These are phyloP conservation scores for Euspilapteryx auroguttella DNA, from an alignment of 2,888 invertebrate species.

Conservation along the genomic window DNA sequence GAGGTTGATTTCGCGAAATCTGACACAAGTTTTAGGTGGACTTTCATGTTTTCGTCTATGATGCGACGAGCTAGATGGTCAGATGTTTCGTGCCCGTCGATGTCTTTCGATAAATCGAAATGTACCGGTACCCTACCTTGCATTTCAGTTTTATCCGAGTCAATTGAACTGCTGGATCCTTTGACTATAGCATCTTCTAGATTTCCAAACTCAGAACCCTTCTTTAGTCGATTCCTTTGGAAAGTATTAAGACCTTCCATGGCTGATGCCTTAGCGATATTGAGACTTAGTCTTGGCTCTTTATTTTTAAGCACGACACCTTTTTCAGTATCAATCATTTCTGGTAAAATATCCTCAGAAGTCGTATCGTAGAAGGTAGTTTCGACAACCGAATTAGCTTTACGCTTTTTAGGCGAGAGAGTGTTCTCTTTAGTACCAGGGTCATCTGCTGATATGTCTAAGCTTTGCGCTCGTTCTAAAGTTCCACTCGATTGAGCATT, in stretches of 20 bases:
- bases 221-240: constrained; percentile 69
- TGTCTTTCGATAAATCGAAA: constrained; percentile 24
- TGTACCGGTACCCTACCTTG: constrained; percentile 19
- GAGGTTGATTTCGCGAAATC: constrained; percentile 53
- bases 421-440: constrained; percentile 41
- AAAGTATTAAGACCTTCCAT: constrained; percentile 70
- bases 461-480: constrained; percentile 76
- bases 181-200: constrained; percentile 75
- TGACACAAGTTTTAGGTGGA: constrained; percentile 45
- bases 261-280: constrained; percentile 50
- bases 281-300: constrained; percentile 59
- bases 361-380: constrained; percentile 42
- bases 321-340: constrained; percentile 41
- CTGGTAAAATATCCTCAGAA: constrained; percentile 37
- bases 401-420: constrained; percentile 65
- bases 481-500: constrained; percentile 58
- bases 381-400: constrained; percentile 62
- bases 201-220: constrained; percentile 75
- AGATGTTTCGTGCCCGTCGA: constrained; percentile 36
- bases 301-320: constrained; percentile 43
- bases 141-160: constrained; percentile 34
- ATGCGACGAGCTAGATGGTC: constrained; percentile 46
- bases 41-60: constrained; percentile 52
- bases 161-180: constrained; percentile 45
- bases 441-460: constrained; percentile 69